Evolutionary conservation across 2,888 invertebrate species (phyloP).

Genomic region (Athetis lepigone): DNA sequence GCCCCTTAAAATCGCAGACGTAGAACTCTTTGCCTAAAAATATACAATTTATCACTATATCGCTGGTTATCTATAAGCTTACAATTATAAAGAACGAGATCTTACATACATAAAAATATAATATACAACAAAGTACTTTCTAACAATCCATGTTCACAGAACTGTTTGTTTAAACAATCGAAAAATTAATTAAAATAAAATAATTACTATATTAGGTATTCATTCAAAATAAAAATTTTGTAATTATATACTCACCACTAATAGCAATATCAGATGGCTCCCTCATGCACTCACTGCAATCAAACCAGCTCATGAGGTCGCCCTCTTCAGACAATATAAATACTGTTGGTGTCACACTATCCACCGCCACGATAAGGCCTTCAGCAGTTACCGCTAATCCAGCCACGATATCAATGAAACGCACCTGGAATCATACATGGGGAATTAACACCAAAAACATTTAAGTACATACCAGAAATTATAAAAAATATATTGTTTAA

Average conservation of each 20-base stretch:
- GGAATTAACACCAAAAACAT: background rate
- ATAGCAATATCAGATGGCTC: conserved; percentile 99
- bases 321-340: conserved; percentile 98
- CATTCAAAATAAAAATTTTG: background rate
- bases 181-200: too few relatives aligned
- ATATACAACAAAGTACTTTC: too few relatives aligned
- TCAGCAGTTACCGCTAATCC: conserved; percentile 97
- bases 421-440: conserved; percentile 75
- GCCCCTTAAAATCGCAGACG: conserved; percentile 99
- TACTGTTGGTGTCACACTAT: conserved; percentile 99
- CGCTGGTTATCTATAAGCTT: background rate
- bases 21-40: conserved; percentile 96
- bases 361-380: conserved; percentile 98
- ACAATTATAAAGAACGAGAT: too few relatives aligned
- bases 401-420: conserved; percentile 97
- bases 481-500: background rate
- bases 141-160: too few relatives aligned
- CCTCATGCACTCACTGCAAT: conserved; percentile 99
- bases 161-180: too few relatives aligned
- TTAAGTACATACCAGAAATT: background rate
- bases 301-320: conserved; percentile 98
- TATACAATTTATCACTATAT: background rate
- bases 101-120: background rate
- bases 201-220: too few relatives aligned
- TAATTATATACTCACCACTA: conserved; percentile 91